phyloP scores from a whole-genome alignment of 2,888 invertebrate species.

The Alviniconcha strummeri region DNA sequence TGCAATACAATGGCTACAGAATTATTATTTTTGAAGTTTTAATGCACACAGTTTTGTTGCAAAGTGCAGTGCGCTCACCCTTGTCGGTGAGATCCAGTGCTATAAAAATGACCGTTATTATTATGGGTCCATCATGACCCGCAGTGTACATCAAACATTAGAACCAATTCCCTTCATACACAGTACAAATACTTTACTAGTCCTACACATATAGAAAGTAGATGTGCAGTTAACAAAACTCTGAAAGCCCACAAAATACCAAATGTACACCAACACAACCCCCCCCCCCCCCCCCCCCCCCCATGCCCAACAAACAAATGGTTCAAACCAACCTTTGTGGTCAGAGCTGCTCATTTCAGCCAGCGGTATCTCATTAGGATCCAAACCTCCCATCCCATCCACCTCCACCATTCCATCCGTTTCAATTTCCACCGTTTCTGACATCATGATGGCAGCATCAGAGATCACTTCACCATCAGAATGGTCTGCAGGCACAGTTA shows the following conservation, averaged over 20 bases:
- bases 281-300: not conserved
- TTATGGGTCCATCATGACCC: too few relatives aligned
- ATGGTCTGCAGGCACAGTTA: slow-evolving; percentile 10
- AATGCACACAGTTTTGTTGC: too few relatives aligned
- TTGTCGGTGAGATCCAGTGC: too few relatives aligned
- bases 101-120: too few relatives aligned
- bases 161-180: too few relatives aligned
- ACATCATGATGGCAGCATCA: slow-evolving; percentile 26
- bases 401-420: slow-evolving; percentile 22
- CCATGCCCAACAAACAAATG: not conserved
- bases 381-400: not conserved
- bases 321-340: not conserved
- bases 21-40: too few relatives aligned
- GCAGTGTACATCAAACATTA: too few relatives aligned
- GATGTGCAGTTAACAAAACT: not conserved
- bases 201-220: not conserved
- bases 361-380: not conserved
- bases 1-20: too few relatives aligned
- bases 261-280: not conserved
- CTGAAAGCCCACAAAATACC: not conserved
- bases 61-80: too few relatives aligned
- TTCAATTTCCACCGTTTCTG: slow-evolving; percentile 27
- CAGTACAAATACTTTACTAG: not conserved
- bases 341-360: not conserved
- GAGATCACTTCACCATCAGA: slow-evolving; percentile 23